Conservation (phyloP, 2,113 vertebrate species). For the Poecile atricapillus region DNA sequence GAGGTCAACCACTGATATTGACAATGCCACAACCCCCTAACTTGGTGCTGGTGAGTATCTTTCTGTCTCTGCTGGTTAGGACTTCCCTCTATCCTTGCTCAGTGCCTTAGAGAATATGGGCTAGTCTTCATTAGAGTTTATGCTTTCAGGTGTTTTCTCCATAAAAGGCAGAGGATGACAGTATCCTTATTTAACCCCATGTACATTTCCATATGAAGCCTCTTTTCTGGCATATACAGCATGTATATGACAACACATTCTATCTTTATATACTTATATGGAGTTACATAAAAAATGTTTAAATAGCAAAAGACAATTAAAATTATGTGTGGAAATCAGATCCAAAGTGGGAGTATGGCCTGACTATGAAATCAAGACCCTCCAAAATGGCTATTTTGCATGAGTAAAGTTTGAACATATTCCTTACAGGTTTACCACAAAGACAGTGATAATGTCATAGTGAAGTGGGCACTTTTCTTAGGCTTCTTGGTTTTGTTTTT, state of each 20-base stretch:
- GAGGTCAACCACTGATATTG: background rate
- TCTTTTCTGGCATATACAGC: background rate
- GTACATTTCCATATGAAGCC: background rate
- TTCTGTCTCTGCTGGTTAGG: background rate
- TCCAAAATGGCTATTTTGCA: background rate
- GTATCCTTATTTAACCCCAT: background rate
- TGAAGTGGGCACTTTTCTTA: background rate
- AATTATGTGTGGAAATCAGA: background rate
- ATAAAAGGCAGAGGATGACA: background rate
- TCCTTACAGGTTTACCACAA: background rate
- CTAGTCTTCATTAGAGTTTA: background rate
- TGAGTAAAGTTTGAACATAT: background rate
- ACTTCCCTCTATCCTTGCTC: background rate
- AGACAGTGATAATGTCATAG: background rate
- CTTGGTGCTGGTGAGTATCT: background rate
- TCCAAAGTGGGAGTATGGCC: background rate
- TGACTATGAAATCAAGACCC: background rate
- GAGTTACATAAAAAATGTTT: background rate
- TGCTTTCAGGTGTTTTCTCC: background rate
- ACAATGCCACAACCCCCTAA: background rate
- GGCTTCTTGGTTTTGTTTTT: background rate
- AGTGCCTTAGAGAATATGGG: background rate
- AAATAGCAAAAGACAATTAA: background rate
- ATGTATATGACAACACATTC: background rate
- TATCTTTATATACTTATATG: background rate